A percentile compares a stretch with the other conserved stretches of the same genome.
phyloP scores from a whole-genome alignment of 2,113 vertebrate genomes.

The Psittacula cyanocephala region DNA sequence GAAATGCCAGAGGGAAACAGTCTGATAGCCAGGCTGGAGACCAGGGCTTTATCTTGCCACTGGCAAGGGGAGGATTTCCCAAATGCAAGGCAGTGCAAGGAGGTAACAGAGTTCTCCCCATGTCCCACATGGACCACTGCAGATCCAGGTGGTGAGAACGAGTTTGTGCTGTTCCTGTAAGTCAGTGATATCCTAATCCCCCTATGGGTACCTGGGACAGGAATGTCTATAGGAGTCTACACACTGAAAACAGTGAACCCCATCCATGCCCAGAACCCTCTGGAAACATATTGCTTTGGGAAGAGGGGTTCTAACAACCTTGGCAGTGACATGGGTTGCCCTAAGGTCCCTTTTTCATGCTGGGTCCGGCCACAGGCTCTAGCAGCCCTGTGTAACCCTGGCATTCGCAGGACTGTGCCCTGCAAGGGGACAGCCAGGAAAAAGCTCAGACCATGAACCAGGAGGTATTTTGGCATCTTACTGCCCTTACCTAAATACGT shows the following conservation, averaged over 20 bases:
- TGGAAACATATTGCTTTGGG: neutral
- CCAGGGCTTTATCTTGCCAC: neutral
- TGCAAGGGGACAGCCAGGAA: neutral
- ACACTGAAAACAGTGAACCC: neutral
- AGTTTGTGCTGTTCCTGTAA: neutral
- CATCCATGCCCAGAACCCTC: accelerated
- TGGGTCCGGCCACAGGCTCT: neutral
- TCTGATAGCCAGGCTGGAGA: neutral
- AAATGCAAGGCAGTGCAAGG: neutral
- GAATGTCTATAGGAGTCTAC: neutral
- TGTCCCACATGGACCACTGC: neutral
- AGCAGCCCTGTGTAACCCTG: neutral
- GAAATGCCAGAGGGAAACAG: neutral
- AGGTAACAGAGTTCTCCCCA: neutral
- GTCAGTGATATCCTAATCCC: neutral
- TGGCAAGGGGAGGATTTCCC: neutral
- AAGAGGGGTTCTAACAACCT: neutral
- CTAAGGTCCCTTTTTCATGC: neutral
- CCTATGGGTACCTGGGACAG: neutral
- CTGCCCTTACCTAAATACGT: neutral
- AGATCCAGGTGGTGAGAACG: neutral
- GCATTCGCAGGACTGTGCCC: neutral
- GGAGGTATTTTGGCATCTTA: neutral
- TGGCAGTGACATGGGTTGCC: neutral
- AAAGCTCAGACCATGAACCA: neutral